phyloP scores from a whole-genome alignment of 1,140 invertebrate genomes.

The Bombus confusus region DNA sequence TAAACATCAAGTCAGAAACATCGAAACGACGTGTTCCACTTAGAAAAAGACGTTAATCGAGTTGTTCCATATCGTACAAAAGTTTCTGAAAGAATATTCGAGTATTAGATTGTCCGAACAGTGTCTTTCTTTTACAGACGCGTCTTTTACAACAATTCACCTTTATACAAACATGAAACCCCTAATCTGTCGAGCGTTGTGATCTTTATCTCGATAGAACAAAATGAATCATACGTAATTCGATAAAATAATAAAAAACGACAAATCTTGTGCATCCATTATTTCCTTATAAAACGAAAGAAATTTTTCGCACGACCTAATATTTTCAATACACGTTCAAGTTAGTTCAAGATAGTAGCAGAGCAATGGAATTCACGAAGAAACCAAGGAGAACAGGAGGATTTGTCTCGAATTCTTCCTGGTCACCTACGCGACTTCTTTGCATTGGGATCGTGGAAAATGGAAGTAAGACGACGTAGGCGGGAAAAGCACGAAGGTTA shows the following conservation, averaged over 20 bases:
- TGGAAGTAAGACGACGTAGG: constrained; percentile 27
- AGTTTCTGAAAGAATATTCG: not conserved
- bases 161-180: too few relatives aligned
- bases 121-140: too few relatives aligned
- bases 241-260: too few relatives aligned
- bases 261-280: too few relatives aligned
- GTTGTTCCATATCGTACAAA: not conserved
- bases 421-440: not conserved
- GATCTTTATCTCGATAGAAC: too few relatives aligned
- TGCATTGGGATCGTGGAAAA: constrained; percentile 16
- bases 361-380: not conserved
- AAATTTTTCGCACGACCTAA: too few relatives aligned
- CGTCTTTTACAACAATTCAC: too few relatives aligned
- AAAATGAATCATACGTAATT: too few relatives aligned
- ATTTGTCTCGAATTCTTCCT: not conserved
- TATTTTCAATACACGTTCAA: not conserved
- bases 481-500: constrained; percentile 41
- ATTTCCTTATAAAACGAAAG: too few relatives aligned
- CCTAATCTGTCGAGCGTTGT: too few relatives aligned
- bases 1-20: not conserved
- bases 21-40: not conserved
- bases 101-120: too few relatives aligned
- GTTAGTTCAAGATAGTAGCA: too few relatives aligned
- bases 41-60: not conserved
- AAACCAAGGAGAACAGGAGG: not conserved